Evolutionary conservation across 2,113 vertebrate genomes (phyloP), one percentile per base, ranked within the genome.

Genomic region (Delphinapterus leucas): DNA sequence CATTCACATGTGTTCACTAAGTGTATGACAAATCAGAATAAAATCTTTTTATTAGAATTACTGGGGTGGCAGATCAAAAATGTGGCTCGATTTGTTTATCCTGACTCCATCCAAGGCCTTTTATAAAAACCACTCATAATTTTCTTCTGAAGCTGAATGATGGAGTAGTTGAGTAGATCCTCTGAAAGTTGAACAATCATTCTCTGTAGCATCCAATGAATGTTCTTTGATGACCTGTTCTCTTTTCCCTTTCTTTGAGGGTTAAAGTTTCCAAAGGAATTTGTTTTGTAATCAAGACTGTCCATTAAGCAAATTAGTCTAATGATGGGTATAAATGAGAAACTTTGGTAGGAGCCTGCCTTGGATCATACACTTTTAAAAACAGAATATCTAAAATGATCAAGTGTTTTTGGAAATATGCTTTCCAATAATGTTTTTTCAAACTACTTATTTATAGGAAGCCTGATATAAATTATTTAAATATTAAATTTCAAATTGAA

Each of bases 241-340:
- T 73, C 5, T 80, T 58, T 79, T 5, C 1, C 8, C 2, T 60
- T 88, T 88, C 58, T 58, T 68, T 91, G 11, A 95, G 15, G 14
- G 88, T 82, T 83, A 95, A 91, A 73, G 47, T 95, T 94, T 79
- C 44, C 61, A 83, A 88, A 94, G 31, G 2, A 79, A 93, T 94
- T 84, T 93, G 31, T 68, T 92, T 92, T 93, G 53, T 88, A 63
- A 84, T 10, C 41, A 74, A 25, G 6, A 6, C 21, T 76, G n/a
- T 84, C 49, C 87, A 81, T 85, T 81, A 94, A 94, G 17, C 14
- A 92, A 97, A 84, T 88, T 36, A 82, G 60, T 55, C 21, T 91
- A 90, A 79, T 74, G 49, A 17, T 77, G 26, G 6, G 2, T 63
- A 68, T 91, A 38, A 96, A 82, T 94, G 55, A 88, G 55, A 93